Evolutionary conservation across 2,888 invertebrate genomes (phyloP), one percentile per base, ranked within the genome.

Genomic region (Encarsia formosa): DNA sequence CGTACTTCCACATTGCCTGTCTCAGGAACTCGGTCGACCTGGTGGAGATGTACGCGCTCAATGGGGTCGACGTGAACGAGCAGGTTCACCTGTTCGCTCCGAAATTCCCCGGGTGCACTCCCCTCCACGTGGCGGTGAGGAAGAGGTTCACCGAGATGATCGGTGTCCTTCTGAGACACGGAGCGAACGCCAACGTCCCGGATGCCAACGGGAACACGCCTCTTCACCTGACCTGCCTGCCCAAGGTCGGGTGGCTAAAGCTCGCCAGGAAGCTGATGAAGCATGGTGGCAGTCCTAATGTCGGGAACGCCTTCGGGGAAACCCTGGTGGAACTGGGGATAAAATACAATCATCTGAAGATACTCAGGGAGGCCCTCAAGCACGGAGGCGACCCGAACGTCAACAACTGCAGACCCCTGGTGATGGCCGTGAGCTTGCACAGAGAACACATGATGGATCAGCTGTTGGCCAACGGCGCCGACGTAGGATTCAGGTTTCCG

Each of bases 1-100:
- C 43, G 2, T 44, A 39, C 19, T 44, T 50, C 2, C 49, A 50
- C 13, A 11, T 50, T 2, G 49, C 38, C 15, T 29, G 43, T 11
- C 9, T 50, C 1, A 37, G 23, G 8, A 23, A 18, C 2, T 6
- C 23, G 24, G 1, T 5, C 3, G 6, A 31, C 2, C 5, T 24
- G 6, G 44, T 29, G 5, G 15, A 44, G 15, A 23, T 15, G 2
- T 44, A 37, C 11, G n/a, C 44, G 5, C 4, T 18, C 2, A 6
- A 4, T n/a, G 38, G 31, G 13, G 43, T 24, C 2, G 22, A 50
- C 5, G n/a, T 39, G 2, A 22, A 44, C 9, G 23, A 50, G 5
- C 5, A 22, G 3, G 42, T 32, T 16, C 18, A 39, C 19, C 34
- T 26, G 1, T 15, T 31, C 5, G 39, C 44, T 5, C 13, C 19